These are phyloP conservation scores for Heterotis niloticus DNA, from an alignment of 2,113 vertebrate species.

Conservation along the genomic window DNA sequence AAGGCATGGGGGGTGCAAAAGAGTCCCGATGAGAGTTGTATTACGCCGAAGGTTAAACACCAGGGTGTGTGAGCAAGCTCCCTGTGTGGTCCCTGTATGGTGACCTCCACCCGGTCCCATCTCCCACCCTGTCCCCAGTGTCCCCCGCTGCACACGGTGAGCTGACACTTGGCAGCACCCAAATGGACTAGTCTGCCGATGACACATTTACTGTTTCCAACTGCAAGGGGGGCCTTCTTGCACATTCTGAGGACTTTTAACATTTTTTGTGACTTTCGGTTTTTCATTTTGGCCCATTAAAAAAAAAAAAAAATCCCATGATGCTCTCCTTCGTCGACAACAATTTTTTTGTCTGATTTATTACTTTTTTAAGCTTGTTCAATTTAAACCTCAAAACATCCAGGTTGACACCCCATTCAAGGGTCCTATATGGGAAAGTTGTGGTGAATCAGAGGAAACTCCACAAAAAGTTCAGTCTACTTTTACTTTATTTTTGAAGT, in stretches of 20 bases:
- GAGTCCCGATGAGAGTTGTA: conserved; percentile 25
- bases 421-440: too few species aligned
- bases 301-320: too few species aligned
- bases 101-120: conserved; percentile 34
- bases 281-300: too few species aligned
- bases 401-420: too few species aligned
- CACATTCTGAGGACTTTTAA: not conserved
- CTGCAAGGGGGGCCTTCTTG: not conserved
- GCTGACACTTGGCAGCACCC: conserved; percentile 20
- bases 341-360: not conserved
- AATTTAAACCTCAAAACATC: too few species aligned
- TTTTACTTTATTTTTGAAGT: too few species aligned
- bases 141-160: conserved; percentile 11
- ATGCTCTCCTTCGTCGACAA: not conserved
- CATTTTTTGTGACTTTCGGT: not conserved
- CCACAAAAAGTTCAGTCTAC: too few species aligned
- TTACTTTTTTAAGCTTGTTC: not conserved
- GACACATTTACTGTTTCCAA: conserved; percentile 33
- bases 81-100: conserved; percentile 59
- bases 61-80: conserved; percentile 24
- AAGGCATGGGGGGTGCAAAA: not conserved
- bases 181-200: conserved; percentile 32
- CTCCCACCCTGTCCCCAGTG: conserved; percentile 35
- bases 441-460: too few species aligned
- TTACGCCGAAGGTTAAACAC: conserved; percentile 18